Evolutionary conservation across 2,113 vertebrate genomes (phyloP).

Genomic region (Corythoichthys intestinalis): DNA sequence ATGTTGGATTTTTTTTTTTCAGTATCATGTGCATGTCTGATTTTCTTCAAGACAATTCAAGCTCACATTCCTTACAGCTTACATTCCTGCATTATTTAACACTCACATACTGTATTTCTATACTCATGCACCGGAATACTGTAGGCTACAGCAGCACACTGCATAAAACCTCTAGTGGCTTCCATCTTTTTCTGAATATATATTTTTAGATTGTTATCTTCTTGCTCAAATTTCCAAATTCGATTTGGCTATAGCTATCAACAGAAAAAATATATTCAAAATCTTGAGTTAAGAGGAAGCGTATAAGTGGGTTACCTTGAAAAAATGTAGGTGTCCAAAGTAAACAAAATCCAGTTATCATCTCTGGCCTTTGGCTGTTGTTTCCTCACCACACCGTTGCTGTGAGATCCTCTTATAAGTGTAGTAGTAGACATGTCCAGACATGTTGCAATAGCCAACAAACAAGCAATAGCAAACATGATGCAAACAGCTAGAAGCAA

Average conservation of each 20-base stretch:
- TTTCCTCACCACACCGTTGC: constrained; percentile 10
- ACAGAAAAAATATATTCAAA: constrained; percentile 1
- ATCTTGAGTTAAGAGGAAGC: constrained; percentile 5
- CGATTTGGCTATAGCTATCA: constrained; percentile 17
- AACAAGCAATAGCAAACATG: not conserved
- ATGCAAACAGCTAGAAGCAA: constrained; percentile 16
- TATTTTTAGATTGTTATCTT: constrained; percentile 19
- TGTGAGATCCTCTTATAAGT: constrained; percentile 15
- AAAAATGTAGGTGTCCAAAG: constrained; percentile 14
- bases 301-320: constrained; percentile 43
- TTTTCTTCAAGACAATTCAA: not conserved
- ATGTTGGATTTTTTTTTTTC: constrained; percentile 13
- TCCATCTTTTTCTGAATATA: constrained; percentile 22
- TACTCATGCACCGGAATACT: not conserved
- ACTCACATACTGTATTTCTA: constrained; percentile 1
- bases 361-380: constrained; percentile 2
- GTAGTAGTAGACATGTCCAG: constrained; percentile 59
- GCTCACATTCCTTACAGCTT: not conserved
- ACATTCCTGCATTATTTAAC: constrained; percentile 27
- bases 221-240: constrained; percentile 11
- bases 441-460: constrained; percentile 42
- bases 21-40: constrained; percentile 4
- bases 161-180: constrained; percentile 19
- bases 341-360: constrained; percentile 34
- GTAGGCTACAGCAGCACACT: constrained; percentile 25